phyloP scores from a whole-genome alignment of 64 coral and sea anemone genomes.

The Montipora sp. region DNA sequence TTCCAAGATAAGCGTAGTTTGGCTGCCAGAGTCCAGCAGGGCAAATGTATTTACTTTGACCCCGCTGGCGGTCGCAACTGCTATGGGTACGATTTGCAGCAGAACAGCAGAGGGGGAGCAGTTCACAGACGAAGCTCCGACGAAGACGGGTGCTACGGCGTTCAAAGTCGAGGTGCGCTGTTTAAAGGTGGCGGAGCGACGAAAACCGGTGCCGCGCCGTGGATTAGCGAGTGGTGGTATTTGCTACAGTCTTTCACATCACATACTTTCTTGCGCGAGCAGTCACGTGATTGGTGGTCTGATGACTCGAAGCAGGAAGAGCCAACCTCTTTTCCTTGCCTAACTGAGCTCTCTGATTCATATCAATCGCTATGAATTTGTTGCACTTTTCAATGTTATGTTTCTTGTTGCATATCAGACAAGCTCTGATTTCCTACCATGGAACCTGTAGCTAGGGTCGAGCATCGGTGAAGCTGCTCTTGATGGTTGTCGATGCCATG shows the following conservation, averaged over 20 bases:
- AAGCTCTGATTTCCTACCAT: background rate
- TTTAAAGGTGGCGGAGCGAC: too few relatives aligned
- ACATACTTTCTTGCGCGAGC: too few relatives aligned
- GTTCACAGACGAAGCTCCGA: slow-evolving; percentile 46
- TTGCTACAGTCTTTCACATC: too few relatives aligned
- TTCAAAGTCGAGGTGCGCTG: background rate
- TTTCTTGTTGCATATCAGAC: slow-evolving; percentile 5
- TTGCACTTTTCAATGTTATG: slow-evolving; percentile 39
- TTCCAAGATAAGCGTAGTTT: slow-evolving; percentile 54
- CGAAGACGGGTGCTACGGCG: slow-evolving; percentile 13
- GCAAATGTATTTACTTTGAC: slow-evolving; percentile 10
- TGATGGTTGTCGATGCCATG: background rate
- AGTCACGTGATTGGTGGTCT: too few relatives aligned
- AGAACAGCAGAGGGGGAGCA: background rate
- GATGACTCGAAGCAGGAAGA: slow-evolving; percentile 67
- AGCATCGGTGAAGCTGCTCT: slow-evolving; percentile 13
- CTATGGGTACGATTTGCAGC: slow-evolving; percentile 50
- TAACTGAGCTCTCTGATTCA: slow-evolving; percentile 50
- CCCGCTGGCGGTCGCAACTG: background rate
- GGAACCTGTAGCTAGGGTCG: background rate
- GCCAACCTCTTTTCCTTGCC: slow-evolving; percentile 59
- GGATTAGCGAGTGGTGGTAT: too few relatives aligned
- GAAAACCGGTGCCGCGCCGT: too few relatives aligned
- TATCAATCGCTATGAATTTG: slow-evolving; percentile 50
- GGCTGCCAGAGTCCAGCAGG: slow-evolving; percentile 56